Conservation (phyloP, 23 tunicate species). For the Pegea sp. region DNA sequence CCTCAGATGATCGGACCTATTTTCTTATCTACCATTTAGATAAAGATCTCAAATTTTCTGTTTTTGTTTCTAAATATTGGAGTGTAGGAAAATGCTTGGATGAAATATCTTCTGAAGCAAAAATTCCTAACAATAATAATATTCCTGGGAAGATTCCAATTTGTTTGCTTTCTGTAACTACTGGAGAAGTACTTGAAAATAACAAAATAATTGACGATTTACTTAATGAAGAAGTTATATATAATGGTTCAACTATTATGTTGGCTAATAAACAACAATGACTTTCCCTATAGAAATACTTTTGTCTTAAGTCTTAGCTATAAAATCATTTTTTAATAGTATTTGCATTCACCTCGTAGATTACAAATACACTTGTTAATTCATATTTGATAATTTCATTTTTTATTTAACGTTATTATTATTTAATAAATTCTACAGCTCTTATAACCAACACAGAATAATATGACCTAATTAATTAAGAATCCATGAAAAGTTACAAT, state of each 20-base stretch:
- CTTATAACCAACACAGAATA: no score
- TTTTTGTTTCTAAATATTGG: conserved; percentile 31
- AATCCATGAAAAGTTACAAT: no score
- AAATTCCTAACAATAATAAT: conserved; percentile 22
- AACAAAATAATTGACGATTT: conserved; percentile 2
- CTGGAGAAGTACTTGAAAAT: conserved; percentile 1
- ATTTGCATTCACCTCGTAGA: no score
- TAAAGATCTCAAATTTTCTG: background rate
- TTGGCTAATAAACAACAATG: no score
- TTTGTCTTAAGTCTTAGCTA: no score
- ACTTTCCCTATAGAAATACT: no score
- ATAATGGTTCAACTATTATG: conserved; percentile 15
- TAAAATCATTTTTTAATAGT: no score
- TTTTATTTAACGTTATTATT: no score
- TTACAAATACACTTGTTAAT: no score
- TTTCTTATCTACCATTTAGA: conserved; percentile 9
- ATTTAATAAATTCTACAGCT: no score
- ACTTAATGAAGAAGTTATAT: conserved; percentile 6
- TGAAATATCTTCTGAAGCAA: conserved; percentile 1
- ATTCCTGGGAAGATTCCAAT: background rate
- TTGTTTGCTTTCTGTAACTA: conserved; percentile 4
- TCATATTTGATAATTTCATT: no score
- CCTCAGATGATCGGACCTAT: conserved; percentile 14
- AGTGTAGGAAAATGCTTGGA: conserved; percentile 38
- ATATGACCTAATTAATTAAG: no score